Evolutionary conservation across 2,888 invertebrate genomes (phyloP).

Genomic region (Tetragonisca angustula): DNA sequence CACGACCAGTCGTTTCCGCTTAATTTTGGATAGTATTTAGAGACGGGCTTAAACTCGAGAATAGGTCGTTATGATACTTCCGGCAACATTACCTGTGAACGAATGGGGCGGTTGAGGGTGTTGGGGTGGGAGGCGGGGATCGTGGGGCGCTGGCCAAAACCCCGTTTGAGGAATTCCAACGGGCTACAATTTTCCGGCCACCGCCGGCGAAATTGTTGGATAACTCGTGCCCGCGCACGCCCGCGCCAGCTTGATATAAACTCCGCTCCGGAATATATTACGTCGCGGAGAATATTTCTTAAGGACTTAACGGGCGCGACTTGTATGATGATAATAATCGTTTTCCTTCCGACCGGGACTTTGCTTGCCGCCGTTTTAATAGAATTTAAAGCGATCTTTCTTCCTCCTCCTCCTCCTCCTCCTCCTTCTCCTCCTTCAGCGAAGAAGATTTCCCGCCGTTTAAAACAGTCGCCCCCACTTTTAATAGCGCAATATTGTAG

Average conservation of each 20-base stretch:
- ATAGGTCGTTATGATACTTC: slow-evolving; percentile 65
- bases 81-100: slow-evolving; percentile 54
- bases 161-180: slow-evolving; percentile 61
- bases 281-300: slow-evolving; percentile 54
- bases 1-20: slow-evolving; percentile 44
- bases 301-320: slow-evolving; percentile 49
- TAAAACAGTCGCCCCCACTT: slow-evolving; percentile 3
- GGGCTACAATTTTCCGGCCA: slow-evolving; percentile 27
- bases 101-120: slow-evolving; percentile 41
- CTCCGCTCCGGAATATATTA: slow-evolving; percentile 44
- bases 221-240: slow-evolving; percentile 32
- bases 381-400: slow-evolving; percentile 40
- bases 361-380: slow-evolving; percentile 37
- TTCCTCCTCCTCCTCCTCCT: background rate
- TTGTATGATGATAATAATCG: slow-evolving; percentile 56
- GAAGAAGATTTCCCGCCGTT: background rate
- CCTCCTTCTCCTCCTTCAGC: background rate
- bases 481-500: too few species aligned
- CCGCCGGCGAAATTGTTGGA: slow-evolving; percentile 50
- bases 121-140: slow-evolving; percentile 6
- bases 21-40: slow-evolving; percentile 60
- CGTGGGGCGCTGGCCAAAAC: slow-evolving; percentile 25
- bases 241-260: slow-evolving; percentile 25
- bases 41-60: slow-evolving; percentile 62
- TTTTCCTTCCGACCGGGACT: slow-evolving; percentile 43